These are phyloP conservation scores for Drosophila pallidifrons DNA, from an alignment of 1,140 invertebrate species.

Conservation along the genomic window DNA sequence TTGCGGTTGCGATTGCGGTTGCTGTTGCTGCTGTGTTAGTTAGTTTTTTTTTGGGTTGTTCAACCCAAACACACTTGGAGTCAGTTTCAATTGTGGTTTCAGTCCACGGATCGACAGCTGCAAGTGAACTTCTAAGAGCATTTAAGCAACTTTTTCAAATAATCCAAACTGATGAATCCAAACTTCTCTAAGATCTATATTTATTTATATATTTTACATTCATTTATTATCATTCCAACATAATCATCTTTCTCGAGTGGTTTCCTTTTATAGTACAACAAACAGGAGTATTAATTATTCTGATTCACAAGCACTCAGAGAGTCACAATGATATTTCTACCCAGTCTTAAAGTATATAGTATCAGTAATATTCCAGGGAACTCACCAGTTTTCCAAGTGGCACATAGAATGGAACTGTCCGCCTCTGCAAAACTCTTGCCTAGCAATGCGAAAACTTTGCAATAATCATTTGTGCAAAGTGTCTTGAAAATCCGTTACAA, in stretches of 20 bases:
- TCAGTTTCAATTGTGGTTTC: conserved; percentile 18
- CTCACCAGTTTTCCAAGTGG: conserved; percentile 29
- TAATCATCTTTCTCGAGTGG: too few species aligned
- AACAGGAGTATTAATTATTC: not conserved
- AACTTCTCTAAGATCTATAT: too few species aligned
- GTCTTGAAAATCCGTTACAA: conserved; percentile 66
- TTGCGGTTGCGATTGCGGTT: conserved; percentile 49
- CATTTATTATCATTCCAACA: too few species aligned
- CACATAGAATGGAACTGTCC: conserved; percentile 10
- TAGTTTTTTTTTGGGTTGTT: conserved; percentile 59
- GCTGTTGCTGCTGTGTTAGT: conserved; percentile 41
- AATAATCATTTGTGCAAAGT: conserved; percentile 56
- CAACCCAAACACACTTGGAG: conserved; percentile 50
- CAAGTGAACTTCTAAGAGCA: not conserved
- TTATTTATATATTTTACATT: too few species aligned
- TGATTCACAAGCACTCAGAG: not conserved
- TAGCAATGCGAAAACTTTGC: conserved; percentile 48
- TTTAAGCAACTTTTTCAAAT: too few species aligned
- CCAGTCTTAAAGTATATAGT: not conserved
- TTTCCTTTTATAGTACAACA: too few species aligned
- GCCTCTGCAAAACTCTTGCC: conserved; percentile 9
- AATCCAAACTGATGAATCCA: not conserved
- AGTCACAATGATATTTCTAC: not conserved
- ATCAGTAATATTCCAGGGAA: not conserved
- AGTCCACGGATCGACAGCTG: conserved; percentile 35